Evolutionary conservation across 2,113 vertebrate genomes (phyloP), one percentile per base, ranked within the genome.

Genomic region (Ciconia boyciana): DNA sequence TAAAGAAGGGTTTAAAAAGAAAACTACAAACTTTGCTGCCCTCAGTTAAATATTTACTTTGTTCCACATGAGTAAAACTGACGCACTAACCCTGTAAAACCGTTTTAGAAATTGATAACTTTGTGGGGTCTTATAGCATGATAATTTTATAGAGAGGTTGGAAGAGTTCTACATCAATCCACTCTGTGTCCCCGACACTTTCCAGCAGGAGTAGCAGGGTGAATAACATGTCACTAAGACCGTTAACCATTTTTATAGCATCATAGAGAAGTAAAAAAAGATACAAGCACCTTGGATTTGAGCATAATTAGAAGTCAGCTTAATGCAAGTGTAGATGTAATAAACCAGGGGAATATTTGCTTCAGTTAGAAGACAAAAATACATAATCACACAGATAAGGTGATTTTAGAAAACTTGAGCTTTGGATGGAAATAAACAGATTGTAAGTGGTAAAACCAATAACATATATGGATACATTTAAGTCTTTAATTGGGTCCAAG

Each of bases 111-210:
- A 81, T 25, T 29, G 10, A 28, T 43, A 80, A 76, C 3, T 62
- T 83, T 48, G 14, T 0, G 0, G 58, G 4, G 21, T 72, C 29
- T 72, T 66, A 36, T 13, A 89, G 32, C 4, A 69, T 11, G 4
- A 28, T 31, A 61, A 58, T 76, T 86, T 81, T 77, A 44, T 10
- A 70, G 49, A 64, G 44, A 54, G 7, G 13, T 11, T 74, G 20
- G 39, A 87, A 80, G 13, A 44, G 22, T 57, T 65, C 49, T 61
- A 19, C 7, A n/a, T 21, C 55, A 62, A 65, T 78, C 15, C 36
- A 78, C 8, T 83, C 34, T 39, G 16, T 52, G 44, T 43, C 11
- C n/a, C 20, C 2, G 3, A 51, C 16, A 60, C 10, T 68, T 90
- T 51, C 39, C 16, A 64, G 71, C 28, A 77, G 24, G 20, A 80